A percentile compares a stretch with the other conserved stretches of the same genome.
These are phyloP conservation scores for Fabriciana adippe DNA, from an alignment of 2,888 invertebrate species.

Conservation along the genomic window DNA sequence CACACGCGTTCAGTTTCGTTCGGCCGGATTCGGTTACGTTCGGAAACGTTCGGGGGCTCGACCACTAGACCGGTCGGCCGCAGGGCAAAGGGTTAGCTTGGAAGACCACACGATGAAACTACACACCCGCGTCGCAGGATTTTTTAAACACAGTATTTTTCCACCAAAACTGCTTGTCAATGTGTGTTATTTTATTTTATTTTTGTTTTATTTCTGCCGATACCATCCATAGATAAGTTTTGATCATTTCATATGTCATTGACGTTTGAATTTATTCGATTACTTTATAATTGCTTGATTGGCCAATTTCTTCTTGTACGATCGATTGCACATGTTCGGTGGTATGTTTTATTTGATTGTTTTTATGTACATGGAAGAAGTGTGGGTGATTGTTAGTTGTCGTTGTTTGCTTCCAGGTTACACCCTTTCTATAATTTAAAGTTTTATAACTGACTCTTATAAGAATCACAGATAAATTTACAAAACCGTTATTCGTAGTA, in stretches of 20 bases:
- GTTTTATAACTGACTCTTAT: slow-evolving; percentile 45
- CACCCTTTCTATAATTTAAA: slow-evolving; percentile 66
- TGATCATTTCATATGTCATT: slow-evolving; percentile 63
- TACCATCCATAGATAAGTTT: slow-evolving; percentile 44
- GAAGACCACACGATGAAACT: slow-evolving; percentile 77
- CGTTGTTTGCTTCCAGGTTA: slow-evolving; percentile 81
- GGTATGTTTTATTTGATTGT: slow-evolving; percentile 72
- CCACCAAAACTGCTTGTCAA: slow-evolving; percentile 78
- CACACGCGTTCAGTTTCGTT: slow-evolving; percentile 75
- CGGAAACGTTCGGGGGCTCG: slow-evolving; percentile 71
- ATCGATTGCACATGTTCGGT: slow-evolving; percentile 69
- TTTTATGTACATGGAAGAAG: slow-evolving; percentile 61
- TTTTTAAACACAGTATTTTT: slow-evolving; percentile 70
- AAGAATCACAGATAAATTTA: slow-evolving; percentile 80
- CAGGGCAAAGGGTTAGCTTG: slow-evolving; percentile 78
- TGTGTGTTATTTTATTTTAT: slow-evolving; percentile 71
- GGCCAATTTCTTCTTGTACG: slow-evolving; percentile 56
- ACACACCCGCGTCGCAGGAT: slow-evolving; percentile 80
- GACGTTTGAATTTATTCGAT: slow-evolving; percentile 56
- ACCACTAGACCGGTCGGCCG: slow-evolving; percentile 64
- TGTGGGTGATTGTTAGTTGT: slow-evolving; percentile 78
- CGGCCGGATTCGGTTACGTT: slow-evolving; percentile 76
- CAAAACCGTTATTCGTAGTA: slow-evolving; percentile 55
- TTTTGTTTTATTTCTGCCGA: slow-evolving; percentile 50
- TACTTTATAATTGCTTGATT: slow-evolving; percentile 68